These are phyloP conservation scores for Pocillopora grandis DNA, from an alignment of 92 coral and sea anemone species.

Conservation along the genomic window DNA sequence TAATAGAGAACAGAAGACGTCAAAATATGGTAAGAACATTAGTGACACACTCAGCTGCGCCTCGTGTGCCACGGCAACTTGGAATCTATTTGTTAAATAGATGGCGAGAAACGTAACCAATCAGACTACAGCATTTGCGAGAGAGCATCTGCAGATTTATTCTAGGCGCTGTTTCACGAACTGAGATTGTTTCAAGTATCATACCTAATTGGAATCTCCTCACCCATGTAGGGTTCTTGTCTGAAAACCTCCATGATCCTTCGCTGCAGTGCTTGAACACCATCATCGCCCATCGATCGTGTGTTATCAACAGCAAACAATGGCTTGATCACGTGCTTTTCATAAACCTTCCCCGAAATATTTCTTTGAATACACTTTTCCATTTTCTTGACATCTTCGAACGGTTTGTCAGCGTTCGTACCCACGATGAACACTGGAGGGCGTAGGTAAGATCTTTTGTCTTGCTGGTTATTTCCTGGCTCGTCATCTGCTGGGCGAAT, in stretches of 20 bases:
- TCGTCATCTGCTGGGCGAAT: conserved; percentile 26
- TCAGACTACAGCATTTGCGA: too few relatives aligned
- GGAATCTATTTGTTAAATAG: too few relatives aligned
- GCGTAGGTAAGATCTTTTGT: conserved; percentile 49
- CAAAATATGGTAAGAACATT: too few relatives aligned
- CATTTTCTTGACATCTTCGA: conserved; percentile 53
- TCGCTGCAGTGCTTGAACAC: conserved; percentile 51
- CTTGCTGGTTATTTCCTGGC: too few relatives aligned
- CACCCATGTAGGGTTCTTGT: conserved; percentile 86
- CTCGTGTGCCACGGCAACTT: too few relatives aligned
- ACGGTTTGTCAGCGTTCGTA: conserved; percentile 65
- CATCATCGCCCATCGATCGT: conserved; percentile 46
- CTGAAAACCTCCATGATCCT: conserved; percentile 56
- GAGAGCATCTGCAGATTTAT: too few relatives aligned
- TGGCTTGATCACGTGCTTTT: conserved; percentile 67
- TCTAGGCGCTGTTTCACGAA: too few relatives aligned
- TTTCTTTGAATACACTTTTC: conserved; percentile 58
- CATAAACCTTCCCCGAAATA: conserved; percentile 61
- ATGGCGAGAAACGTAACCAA: too few relatives aligned
- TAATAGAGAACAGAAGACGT: too few relatives aligned
- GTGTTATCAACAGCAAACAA: conserved; percentile 71
- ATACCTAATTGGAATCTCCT: conserved; percentile 67
- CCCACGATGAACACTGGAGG: conserved; percentile 80
- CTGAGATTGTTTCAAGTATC: background rate
- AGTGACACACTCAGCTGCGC: too few relatives aligned